Evolutionary conservation across 2,797 vertebrate genomes (phyloP), one percentile per base, ranked within the genome.

Genomic region (Harpagifer antarcticus): DNA sequence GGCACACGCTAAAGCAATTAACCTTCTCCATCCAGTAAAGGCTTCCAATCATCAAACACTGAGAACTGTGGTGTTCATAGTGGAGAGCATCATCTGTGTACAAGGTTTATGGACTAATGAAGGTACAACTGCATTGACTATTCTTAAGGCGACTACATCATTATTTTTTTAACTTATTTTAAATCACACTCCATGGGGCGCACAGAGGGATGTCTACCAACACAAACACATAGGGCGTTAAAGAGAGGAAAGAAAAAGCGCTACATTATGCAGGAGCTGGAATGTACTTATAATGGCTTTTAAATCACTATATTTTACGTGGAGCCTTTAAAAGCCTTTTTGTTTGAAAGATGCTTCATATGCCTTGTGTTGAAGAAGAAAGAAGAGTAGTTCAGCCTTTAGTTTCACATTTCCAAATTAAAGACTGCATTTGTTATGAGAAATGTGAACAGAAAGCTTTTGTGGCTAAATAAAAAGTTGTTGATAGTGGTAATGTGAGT

Each of bases 1-100:
- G 14, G 71, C 65, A 74, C 79, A 86, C 5, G 15, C 43, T 61
- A 69, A 82, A 73, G 70, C 80, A 90, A 87, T 91, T 90, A 92
- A 89, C 79, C 83, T 77, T 83, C 72, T 87, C 73, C 50, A 81
- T 68, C 68, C 56, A 62, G 74, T 19, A 23, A 73, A 79, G 7
- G 40, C 50, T 59, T 77, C 72, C 52, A 80, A 52, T 65, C 48
- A 76, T 79, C 68, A 85, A 68, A 78, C 52, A 23, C 17, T 49
- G 14, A 71, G 73, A 66, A 72, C 57, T 4, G 7, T 61, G 19
- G 48, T 42, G 53, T 59, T 70, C 49, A 68, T 67, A 49, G 27
- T 69, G 75, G 49, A 37, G 4, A 70, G 19, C 40, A 59, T 15
- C 64, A 59, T 78, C 57, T 74, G 62, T 74, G 60, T 19, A 14